Percentiles rank a stretch among this genome's conserved stretches.
Conservation (phyloP, 2,888 invertebrate genomes). For the Trachelus tabidus region DNA sequence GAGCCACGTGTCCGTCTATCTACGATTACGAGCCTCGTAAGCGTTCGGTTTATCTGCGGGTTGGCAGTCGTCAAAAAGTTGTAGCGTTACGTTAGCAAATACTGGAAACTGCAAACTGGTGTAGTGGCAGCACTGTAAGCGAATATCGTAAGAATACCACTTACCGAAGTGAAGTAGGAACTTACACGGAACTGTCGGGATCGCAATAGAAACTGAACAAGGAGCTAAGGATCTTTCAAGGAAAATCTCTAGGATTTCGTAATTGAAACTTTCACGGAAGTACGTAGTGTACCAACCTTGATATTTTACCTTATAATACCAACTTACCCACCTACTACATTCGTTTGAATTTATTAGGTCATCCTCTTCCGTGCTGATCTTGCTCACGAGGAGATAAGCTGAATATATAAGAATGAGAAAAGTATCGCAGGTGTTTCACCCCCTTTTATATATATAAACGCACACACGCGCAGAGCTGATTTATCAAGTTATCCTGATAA, state of each 20-base stretch:
- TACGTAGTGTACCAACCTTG: not conserved
- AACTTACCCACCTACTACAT: not conserved
- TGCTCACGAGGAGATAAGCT: not conserved
- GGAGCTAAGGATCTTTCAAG: not conserved
- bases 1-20: constrained; percentile 29
- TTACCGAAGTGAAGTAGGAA: not conserved
- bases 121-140: constrained; percentile 10
- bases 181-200: not conserved
- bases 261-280: not conserved
- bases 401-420: not conserved
- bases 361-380: not conserved
- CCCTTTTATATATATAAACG: not conserved
- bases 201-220: not conserved
- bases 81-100: constrained; percentile 10
- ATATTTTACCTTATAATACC: not conserved
- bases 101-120: not conserved
- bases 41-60: constrained; percentile 19
- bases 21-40: constrained; percentile 32
- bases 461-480: not conserved
- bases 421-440: not conserved
- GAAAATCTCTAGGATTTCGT: not conserved
- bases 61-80: constrained; percentile 43
- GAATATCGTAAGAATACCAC: not conserved
- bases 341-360: not conserved
- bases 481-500: not conserved